Conservation (phyloP, 2,888 invertebrate genomes). For the Sarcophaga caerulescens region DNA sequence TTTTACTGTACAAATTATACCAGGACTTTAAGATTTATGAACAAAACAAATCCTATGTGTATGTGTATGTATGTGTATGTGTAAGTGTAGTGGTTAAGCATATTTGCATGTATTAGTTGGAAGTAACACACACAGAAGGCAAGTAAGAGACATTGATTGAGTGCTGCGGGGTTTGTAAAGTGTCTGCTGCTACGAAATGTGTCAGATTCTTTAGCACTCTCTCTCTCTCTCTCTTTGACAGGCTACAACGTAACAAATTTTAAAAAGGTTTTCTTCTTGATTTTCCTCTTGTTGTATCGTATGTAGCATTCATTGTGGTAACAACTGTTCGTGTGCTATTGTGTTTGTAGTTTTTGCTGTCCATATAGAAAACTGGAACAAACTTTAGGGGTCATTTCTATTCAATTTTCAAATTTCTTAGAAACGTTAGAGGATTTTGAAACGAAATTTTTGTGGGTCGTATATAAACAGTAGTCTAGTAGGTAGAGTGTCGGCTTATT, state of each 20-base stretch:
- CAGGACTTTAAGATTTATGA: constrained; percentile 48
- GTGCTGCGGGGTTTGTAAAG: constrained; percentile 43
- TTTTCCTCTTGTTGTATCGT: background rate
- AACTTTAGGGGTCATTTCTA: background rate
- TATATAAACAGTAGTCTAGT: no score
- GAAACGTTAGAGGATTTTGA: no score
- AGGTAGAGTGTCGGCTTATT: no score
- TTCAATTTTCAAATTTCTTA: no score
- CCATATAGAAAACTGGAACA: background rate
- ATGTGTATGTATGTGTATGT: background rate
- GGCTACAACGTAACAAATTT: constrained; percentile 50
- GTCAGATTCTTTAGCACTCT: constrained; percentile 39
- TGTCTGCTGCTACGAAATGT: constrained; percentile 16
- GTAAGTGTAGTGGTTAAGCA: background rate
- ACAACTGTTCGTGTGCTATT: constrained; percentile 15
- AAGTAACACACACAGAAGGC: background rate
- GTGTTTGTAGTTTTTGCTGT: background rate
- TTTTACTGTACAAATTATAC: constrained; percentile 3
- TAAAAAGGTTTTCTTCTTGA: constrained; percentile 35
- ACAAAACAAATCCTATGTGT: background rate
- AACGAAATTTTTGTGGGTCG: background rate
- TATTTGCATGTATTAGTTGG: background rate
- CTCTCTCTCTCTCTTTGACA: constrained; percentile 51
- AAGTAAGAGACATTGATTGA: constrained; percentile 61
- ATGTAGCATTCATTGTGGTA: background rate